Conservation (phyloP, 2,888 invertebrate genomes). For the Polyommatus iphigenia region DNA sequence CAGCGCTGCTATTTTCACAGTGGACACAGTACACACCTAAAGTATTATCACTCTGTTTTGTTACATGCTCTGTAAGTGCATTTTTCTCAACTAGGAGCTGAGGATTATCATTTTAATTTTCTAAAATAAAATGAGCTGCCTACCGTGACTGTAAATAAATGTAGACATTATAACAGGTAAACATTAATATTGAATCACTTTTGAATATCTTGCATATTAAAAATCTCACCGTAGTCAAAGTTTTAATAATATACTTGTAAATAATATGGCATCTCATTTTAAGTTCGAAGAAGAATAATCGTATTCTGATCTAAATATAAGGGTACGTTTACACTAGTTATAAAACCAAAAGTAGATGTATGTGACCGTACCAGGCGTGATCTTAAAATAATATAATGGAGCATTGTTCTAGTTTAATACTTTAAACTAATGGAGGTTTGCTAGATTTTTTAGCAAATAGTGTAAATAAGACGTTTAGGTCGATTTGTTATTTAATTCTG, state of each 20-base stretch:
- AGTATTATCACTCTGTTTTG: too few relatives aligned
- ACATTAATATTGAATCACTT: background rate
- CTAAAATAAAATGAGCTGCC: background rate
- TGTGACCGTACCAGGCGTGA: background rate
- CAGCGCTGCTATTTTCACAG: too few relatives aligned
- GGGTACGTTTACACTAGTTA: background rate
- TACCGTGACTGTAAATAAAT: background rate
- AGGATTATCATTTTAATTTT: background rate
- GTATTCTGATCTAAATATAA: background rate
- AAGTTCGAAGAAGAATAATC: background rate
- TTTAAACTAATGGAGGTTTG: background rate
- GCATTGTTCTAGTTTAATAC: background rate
- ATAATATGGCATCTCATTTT: background rate
- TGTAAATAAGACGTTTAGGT: constrained; percentile 4
- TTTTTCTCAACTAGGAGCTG: background rate
- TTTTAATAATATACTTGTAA: background rate
- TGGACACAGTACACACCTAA: too few relatives aligned
- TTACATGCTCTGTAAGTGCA: too few relatives aligned
- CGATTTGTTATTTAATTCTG: constrained; percentile 14
- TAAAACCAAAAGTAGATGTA: background rate
- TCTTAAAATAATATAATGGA: background rate
- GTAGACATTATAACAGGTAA: background rate
- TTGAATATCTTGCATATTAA: background rate
- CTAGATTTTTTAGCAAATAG: background rate
- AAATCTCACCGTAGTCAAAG: background rate